These are phyloP conservation scores for Cerceris ruficornis DNA, from an alignment of 2,888 invertebrate species.

Conservation along the genomic window DNA sequence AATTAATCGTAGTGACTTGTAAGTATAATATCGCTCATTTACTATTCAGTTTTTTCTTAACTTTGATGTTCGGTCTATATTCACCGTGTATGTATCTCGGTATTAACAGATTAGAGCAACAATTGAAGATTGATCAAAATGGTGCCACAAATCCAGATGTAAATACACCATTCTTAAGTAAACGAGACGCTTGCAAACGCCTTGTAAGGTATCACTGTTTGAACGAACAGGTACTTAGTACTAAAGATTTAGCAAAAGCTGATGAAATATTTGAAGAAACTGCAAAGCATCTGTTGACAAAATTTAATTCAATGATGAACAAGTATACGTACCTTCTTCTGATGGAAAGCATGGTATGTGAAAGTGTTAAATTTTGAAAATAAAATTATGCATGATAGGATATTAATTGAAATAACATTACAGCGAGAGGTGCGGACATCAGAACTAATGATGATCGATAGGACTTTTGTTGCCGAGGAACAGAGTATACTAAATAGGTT, in stretches of 20 bases:
- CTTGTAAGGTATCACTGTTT: conserved; percentile 90
- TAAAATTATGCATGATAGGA: conserved; percentile 9
- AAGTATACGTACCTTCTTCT: conserved; percentile 89
- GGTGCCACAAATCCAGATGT: conserved; percentile 89
- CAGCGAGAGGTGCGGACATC: conserved; percentile 89
- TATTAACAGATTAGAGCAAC: conserved; percentile 87
- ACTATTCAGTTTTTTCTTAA: neutral
- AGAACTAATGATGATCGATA: conserved; percentile 90
- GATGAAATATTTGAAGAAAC: conserved; percentile 88
- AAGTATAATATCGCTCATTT: conserved; percentile 61
- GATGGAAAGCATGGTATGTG: conserved; percentile 90
- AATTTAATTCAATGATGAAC: conserved; percentile 87
- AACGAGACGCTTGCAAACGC: conserved; percentile 89
- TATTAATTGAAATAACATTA: conserved; percentile 47
- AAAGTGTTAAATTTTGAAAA: conserved; percentile 3
- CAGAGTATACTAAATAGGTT: conserved; percentile 85
- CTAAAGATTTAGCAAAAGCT: conserved; percentile 86
- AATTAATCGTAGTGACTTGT: conserved; percentile 80
- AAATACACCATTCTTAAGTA: conserved; percentile 87
- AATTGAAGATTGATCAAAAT: conserved; percentile 89
- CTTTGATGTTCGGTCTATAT: no score
- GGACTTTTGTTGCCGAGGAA: conserved; percentile 89
- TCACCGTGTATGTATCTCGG: neutral
- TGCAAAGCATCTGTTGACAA: conserved; percentile 87
- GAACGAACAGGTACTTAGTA: conserved; percentile 85